phyloP scores from a whole-genome alignment of 2,888 invertebrate genomes.

The Priocnemis perturbator region DNA sequence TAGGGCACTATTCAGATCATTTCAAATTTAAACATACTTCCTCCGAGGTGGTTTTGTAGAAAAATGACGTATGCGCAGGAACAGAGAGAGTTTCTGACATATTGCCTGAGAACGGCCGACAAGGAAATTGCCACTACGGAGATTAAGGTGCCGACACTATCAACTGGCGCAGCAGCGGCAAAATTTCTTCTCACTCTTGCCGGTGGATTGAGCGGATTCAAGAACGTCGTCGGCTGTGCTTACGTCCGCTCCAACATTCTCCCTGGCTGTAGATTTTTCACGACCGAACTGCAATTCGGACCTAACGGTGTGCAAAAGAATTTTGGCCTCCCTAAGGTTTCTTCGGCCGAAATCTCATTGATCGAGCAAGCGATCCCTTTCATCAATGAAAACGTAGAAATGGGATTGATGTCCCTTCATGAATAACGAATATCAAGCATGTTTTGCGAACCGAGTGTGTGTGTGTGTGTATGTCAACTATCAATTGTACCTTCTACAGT shows the following conservation, averaged over 20 bases:
- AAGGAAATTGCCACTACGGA: conserved; percentile 44
- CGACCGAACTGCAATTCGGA: conserved; percentile 63
- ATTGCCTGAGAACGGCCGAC: conserved; percentile 57
- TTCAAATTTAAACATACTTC: neutral
- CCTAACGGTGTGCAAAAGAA: conserved; percentile 58
- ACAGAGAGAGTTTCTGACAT: conserved; percentile 53
- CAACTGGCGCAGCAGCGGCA: conserved; percentile 59
- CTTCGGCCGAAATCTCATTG: conserved; percentile 53
- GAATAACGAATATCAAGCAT: neutral
- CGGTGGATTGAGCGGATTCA: conserved; percentile 55
- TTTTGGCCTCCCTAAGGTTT: conserved; percentile 64
- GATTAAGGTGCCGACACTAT: conserved; percentile 52
- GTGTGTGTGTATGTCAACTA: too few species aligned
- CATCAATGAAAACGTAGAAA: conserved; percentile 59
- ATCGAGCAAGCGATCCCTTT: conserved; percentile 60
- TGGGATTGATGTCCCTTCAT: conserved; percentile 43
- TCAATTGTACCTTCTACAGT: too few species aligned
- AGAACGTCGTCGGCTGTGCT: conserved; percentile 57
- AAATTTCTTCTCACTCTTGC: conserved; percentile 63
- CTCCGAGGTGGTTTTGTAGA: conserved; percentile 1
- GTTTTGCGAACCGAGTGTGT: too few species aligned
- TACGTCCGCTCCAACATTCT: conserved; percentile 65
- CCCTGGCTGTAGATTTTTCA: conserved; percentile 64
- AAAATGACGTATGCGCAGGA: conserved; percentile 44
- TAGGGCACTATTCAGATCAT: too few species aligned